Evolutionary conservation across 2,888 invertebrate species (phyloP).

Genomic region (Anthoptus insignis): DNA sequence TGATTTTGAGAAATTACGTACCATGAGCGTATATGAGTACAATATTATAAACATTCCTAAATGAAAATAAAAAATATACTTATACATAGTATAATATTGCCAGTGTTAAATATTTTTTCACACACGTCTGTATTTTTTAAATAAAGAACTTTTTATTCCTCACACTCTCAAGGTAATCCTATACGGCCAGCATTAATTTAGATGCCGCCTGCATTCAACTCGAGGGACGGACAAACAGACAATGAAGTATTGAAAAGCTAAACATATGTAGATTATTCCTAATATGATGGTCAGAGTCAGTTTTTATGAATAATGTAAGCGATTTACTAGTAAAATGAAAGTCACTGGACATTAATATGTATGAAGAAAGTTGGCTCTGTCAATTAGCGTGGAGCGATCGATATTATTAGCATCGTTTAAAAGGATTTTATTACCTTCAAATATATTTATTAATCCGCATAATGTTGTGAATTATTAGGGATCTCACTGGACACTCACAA

Average conservation of each 20-base stretch:
- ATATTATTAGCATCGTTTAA: no score
- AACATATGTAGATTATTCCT: constrained; percentile 30
- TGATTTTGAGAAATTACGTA: no score
- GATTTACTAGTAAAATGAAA: constrained; percentile 3
- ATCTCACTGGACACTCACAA: no score
- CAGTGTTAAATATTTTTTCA: no score
- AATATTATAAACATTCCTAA: no score
- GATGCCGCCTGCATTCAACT: constrained; percentile 53
- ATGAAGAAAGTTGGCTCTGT: constrained; percentile 9
- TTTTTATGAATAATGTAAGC: constrained; percentile 23
- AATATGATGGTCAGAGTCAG: constrained; percentile 12
- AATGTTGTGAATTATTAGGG: neutral
- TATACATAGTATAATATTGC: no score
- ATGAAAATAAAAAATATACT: no score
- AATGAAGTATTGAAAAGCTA: constrained; percentile 36
- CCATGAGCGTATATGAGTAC: no score
- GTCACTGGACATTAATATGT: constrained; percentile 8
- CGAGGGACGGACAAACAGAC: constrained; percentile 32
- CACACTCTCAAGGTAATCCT: constrained; percentile 52
- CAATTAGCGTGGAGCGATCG: neutral
- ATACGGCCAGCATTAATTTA: constrained; percentile 53
- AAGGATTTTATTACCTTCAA: neutral
- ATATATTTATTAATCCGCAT: neutral
- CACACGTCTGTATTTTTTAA: neutral
- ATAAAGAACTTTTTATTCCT: constrained; percentile 25